A percentile compares a stretch with the other conserved stretches of the same genome.
Evolutionary conservation across 2,797 vertebrate genomes (phyloP).

Genomic region (Diglossa cyanea): DNA sequence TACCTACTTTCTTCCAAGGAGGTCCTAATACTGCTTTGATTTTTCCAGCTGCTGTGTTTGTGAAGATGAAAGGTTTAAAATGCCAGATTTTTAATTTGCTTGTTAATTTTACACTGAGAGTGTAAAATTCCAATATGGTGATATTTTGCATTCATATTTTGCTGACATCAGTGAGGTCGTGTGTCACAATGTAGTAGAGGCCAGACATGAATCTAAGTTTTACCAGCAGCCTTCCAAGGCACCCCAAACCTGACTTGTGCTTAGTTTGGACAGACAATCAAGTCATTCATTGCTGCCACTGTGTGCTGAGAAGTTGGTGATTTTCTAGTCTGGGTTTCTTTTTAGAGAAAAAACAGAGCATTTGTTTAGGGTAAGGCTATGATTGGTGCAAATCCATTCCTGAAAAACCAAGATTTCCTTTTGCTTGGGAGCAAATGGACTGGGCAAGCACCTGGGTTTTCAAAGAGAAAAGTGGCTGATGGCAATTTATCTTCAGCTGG

Average conservation of each 20-base stretch:
- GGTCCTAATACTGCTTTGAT: neutral
- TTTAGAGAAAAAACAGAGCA: neutral
- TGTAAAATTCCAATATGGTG: neutral
- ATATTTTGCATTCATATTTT: neutral
- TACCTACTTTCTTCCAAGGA: neutral
- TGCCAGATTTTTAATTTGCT: neutral
- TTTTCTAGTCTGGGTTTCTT: neutral
- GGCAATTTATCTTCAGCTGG: neutral
- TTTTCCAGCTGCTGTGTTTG: neutral
- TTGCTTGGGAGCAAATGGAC: neutral
- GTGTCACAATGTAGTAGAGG: fast-evolving
- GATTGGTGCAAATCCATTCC: neutral
- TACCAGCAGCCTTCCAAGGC: neutral
- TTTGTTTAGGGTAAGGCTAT: neutral
- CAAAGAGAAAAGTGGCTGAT: neutral
- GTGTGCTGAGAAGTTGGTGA: neutral
- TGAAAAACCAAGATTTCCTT: neutral
- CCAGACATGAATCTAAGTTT: neutral
- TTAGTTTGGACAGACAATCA: neutral
- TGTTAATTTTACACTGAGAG: neutral
- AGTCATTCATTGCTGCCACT: neutral
- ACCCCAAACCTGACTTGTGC: neutral
- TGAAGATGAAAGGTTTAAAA: neutral
- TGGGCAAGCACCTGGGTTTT: neutral
- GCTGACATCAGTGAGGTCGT: neutral